A percentile compares a stretch with the other conserved stretches of the same genome.
phyloP scores from a whole-genome alignment of 2,797 vertebrate genomes.

The Aeoliscus strigatus region DNA sequence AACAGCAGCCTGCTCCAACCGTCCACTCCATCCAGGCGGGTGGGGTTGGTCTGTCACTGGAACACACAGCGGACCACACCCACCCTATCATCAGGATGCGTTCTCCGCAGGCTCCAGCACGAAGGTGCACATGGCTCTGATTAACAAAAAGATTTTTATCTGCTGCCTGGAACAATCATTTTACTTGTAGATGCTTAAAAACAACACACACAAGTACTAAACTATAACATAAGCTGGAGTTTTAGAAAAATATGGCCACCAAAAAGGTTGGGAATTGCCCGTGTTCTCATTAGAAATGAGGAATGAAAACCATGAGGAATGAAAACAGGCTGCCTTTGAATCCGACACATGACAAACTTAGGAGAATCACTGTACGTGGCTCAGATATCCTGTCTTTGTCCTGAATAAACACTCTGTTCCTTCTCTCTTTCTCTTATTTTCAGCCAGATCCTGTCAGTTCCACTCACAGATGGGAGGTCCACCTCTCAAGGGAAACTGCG shows the following conservation, averaged over 20 bases:
- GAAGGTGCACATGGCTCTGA: constrained; percentile 7
- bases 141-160: neutral
- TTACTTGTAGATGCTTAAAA: too few relatives aligned
- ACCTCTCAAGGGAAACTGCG: constrained; percentile 55
- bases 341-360: too few relatives aligned
- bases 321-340: too few relatives aligned
- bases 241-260: too few relatives aligned
- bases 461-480: constrained; percentile 66
- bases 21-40: constrained; percentile 16
- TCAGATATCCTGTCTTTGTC: constrained; percentile 11
- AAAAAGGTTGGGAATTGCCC: too few relatives aligned
- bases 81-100: constrained; percentile 28
- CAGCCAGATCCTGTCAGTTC: constrained; percentile 39
- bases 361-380: too few relatives aligned
- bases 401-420: constrained; percentile 18
- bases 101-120: constrained; percentile 21
- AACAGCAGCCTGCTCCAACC: too few relatives aligned
- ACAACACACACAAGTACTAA: too few relatives aligned
- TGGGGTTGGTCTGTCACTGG: constrained; percentile 20
- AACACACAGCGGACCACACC: constrained; percentile 46
- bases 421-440: constrained; percentile 21
- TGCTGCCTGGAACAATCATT: too few relatives aligned
- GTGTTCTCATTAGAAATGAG: too few relatives aligned
- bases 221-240: too few relatives aligned
- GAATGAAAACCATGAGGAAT: too few relatives aligned